phyloP scores from a whole-genome alignment of 2,888 invertebrate species.

The Lottia gigantea region DNA sequence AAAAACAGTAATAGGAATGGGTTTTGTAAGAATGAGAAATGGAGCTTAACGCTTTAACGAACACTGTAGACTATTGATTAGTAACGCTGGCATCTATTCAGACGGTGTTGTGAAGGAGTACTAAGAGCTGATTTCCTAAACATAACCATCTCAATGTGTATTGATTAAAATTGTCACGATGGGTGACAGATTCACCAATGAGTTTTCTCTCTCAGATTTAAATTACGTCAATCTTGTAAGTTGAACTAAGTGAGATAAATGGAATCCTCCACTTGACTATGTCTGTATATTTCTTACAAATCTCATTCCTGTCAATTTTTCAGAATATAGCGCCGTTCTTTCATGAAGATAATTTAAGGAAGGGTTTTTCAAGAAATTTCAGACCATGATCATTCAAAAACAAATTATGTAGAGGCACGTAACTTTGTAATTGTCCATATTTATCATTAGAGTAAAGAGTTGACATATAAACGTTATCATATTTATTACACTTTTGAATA shows the following conservation, averaged over 20 bases:
- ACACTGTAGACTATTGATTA: conserved; percentile 2
- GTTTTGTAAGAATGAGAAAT: neutral
- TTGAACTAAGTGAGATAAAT: neutral
- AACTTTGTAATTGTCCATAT: too few relatives aligned
- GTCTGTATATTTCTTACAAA: too few relatives aligned
- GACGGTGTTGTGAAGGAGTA: neutral
- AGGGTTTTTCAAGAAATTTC: too few relatives aligned
- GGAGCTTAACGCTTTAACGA: neutral
- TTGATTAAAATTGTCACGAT: conserved; percentile 9
- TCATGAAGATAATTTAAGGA: too few relatives aligned
- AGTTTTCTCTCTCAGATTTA: neutral
- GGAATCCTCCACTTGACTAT: neutral
- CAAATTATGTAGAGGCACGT: too few relatives aligned
- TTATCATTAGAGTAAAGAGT: too few relatives aligned
- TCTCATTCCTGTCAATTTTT: too few relatives aligned
- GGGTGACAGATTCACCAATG: conserved; percentile 3
- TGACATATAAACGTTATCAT: too few relatives aligned
- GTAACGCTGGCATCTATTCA: neutral
- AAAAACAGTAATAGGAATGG: neutral
- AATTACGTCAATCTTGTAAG: neutral
- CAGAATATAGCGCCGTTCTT: too few relatives aligned
- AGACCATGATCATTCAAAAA: too few relatives aligned
- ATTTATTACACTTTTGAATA: too few relatives aligned
- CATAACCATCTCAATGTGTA: neutral
- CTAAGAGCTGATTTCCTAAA: conserved; percentile 5